Conservation (phyloP, 2,888 invertebrate species). For the Dioctria linearis region DNA sequence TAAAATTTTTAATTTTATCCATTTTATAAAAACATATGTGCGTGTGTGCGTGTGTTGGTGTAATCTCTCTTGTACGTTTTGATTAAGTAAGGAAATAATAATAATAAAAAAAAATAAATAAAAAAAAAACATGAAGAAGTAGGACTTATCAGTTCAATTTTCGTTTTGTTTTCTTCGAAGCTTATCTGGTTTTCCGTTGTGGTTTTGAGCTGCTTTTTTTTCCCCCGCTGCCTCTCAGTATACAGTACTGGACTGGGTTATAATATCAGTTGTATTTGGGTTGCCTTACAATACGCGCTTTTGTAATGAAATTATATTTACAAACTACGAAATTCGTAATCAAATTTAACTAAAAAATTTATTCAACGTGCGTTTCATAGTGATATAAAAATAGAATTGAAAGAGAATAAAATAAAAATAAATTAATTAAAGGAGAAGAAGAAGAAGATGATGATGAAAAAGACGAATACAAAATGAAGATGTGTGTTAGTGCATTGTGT, state of each 20-base stretch:
- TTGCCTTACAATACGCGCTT: neutral
- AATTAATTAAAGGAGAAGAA: constrained; percentile 17
- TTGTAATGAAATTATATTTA: neutral
- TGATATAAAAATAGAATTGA: constrained; percentile 42
- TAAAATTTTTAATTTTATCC: too few relatives aligned
- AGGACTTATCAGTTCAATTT: constrained; percentile 28
- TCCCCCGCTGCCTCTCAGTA: too few relatives aligned
- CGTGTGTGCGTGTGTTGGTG: neutral
- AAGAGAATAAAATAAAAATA: constrained; percentile 34
- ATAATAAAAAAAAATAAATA: neutral
- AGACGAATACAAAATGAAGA: constrained; percentile 9
- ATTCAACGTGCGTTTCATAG: constrained; percentile 23
- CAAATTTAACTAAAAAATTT: too few relatives aligned
- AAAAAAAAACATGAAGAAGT: constrained; percentile 6
- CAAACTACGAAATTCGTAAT: constrained; percentile 11
- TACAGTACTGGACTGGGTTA: neutral
- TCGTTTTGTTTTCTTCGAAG: constrained; percentile 19
- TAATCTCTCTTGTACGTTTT: constrained; percentile 38
- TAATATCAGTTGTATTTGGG: constrained; percentile 29
- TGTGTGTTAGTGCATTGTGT: constrained; percentile 16
- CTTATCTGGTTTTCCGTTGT: constrained; percentile 31
- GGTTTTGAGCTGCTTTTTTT: constrained; percentile 6
- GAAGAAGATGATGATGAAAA: neutral
- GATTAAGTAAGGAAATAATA: constrained; percentile 15
- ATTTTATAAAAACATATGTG: neutral